Evolutionary conservation across 2,797 vertebrate species (phyloP), one percentile per base, ranked within the genome.

Genomic region (Phataginus tricuspis): DNA sequence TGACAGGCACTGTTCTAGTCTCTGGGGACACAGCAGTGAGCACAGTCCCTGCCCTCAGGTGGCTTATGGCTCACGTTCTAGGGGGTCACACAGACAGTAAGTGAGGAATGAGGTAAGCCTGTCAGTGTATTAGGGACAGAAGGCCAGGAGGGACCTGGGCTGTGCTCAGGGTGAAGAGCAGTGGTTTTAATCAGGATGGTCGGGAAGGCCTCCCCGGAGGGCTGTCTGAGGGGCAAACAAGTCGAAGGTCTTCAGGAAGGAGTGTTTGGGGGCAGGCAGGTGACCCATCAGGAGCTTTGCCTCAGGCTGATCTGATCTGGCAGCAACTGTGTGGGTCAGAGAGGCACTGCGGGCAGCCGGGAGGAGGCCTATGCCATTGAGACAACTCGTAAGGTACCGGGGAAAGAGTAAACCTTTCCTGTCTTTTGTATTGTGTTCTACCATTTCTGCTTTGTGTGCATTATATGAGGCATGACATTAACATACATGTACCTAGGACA

Each of bases 331-430:
- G 4, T 0, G 4, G 45, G 31, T 13, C 39, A 13, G 51, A 37
- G 27, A 29, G 7, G 45, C 6, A n/a, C n/a, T 29, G 34, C 53
- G 4, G 55, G 37, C 23, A 34, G 42, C 18, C 11, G 25, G 4
- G 0, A 18, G 34, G 55, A 87, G 53, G 21, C 19, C 61, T 15
- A 2, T 3, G 9, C 9, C 10, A 0, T 18, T 53, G n/a, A 85
- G 53, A 31, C 4, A 7, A 3, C 4, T 5, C 0, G 0, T 8
- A 39, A n/a, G 39, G 31, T 3, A 4, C 0, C 5, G 12, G 45
- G 9, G 25, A 31, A 49, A 21, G 6, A 0, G 10, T 7, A 9
- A 27, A 13, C 21, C 12, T 25, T 74, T 15, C 14, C 80, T 16
- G 0, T 53, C 23, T 31, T 66, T 55, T 4, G 25, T 25, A 4